Evolutionary conservation across 2,888 invertebrate species (phyloP).

Genomic region (Dasypogon diadema): DNA sequence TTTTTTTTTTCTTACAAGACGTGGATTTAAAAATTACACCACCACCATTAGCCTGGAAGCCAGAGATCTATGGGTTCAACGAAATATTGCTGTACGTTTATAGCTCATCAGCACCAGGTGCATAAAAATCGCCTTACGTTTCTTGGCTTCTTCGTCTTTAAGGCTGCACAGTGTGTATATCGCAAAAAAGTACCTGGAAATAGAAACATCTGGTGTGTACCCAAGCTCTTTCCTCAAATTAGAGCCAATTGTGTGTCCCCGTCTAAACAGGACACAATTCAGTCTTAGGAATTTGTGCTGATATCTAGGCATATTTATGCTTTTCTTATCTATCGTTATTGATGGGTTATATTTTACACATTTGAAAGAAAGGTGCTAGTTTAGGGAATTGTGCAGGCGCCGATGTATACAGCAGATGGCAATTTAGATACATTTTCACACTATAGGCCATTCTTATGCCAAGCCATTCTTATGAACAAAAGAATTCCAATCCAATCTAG

Average conservation of each 20-base stretch:
- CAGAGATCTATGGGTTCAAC: conserved; percentile 9
- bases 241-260: conserved; percentile 1
- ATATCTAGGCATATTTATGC: not conserved
- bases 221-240: conserved; percentile 13
- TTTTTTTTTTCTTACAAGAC: not conserved
- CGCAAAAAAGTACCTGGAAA: conserved; percentile 24
- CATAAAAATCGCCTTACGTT: conserved; percentile 16
- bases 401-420: not conserved
- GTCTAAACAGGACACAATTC: not conserved
- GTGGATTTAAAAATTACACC: not conserved
- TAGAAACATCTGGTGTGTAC: conserved; percentile 19
- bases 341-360: not conserved
- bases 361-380: not conserved
- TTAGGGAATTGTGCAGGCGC: not conserved
- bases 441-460: not conserved
- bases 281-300: not conserved
- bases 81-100: conserved; percentile 4
- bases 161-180: not conserved
- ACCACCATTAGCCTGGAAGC: not conserved
- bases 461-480: no score
- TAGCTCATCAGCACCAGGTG: conserved; percentile 35
- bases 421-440: not conserved
- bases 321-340: not conserved
- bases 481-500: no score
- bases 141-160: not conserved